Percentiles rank a stretch among this genome's conserved stretches.
Evolutionary conservation across 1,140 invertebrate genomes (phyloP).

Genomic region (Diabrotica undecimpunctata): DNA sequence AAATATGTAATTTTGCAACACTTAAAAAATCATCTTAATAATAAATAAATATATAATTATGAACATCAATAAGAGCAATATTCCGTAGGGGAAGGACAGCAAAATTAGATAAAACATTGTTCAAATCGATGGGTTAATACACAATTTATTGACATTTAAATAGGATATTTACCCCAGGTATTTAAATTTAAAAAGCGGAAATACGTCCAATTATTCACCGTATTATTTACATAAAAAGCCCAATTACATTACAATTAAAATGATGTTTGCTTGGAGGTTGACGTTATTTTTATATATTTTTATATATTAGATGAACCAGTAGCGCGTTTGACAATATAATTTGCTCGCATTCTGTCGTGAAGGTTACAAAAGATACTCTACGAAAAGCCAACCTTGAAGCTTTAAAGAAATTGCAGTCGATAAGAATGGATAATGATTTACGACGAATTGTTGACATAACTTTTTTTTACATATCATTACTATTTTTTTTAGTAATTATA

Average conservation of each 20-base stretch:
- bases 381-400: not conserved
- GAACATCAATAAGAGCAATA: too few relatives aligned
- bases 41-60: too few relatives aligned
- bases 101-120: too few relatives aligned
- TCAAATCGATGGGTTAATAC: too few relatives aligned
- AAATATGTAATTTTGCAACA: not conserved
- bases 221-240: not conserved
- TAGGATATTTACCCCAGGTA: not conserved
- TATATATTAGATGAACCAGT: conserved; percentile 11
- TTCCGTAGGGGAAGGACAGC: too few relatives aligned
- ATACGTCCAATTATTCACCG: not conserved
- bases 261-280: not conserved
- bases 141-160: too few relatives aligned
- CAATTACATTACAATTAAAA: conserved; percentile 5
- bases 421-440: too few relatives aligned
- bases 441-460: too few relatives aligned
- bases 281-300: not conserved
- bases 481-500: too few relatives aligned
- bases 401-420: not conserved
- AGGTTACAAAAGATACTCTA: not conserved
- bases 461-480: too few relatives aligned
- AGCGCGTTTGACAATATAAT: conserved; percentile 25
- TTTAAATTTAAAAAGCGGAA: not conserved
- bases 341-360: conserved; percentile 1
- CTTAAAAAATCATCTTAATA: too few relatives aligned